A percentile compares a stretch with the other conserved stretches of the same genome.
These are phyloP conservation scores for Monoplex corrugatus DNA, from an alignment of 2,888 invertebrate genomes.

Conservation along the genomic window DNA sequence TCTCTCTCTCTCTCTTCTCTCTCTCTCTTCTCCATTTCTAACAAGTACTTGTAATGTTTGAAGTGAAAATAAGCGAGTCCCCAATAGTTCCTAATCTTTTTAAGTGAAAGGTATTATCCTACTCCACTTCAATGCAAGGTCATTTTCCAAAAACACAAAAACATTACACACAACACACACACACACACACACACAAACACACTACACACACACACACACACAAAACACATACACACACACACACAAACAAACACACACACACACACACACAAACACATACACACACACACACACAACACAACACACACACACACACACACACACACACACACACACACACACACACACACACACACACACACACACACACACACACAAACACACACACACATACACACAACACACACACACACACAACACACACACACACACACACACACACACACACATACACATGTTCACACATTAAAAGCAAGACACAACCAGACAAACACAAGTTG, in stretches of 20 bases:
- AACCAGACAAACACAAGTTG: background rate
- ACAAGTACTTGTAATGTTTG: too few relatives aligned
- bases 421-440: background rate
- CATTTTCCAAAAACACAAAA: too few relatives aligned
- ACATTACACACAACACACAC: too few relatives aligned
- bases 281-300: background rate
- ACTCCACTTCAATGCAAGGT: too few relatives aligned
- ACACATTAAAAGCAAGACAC: too few relatives aligned
- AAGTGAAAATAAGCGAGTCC: too few relatives aligned
- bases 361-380: background rate
- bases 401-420: background rate
- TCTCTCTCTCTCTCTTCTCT: too few relatives aligned
- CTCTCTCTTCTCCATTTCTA: too few relatives aligned
- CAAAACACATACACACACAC: background rate
- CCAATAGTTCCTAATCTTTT: too few relatives aligned
- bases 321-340: background rate
- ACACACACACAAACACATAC: background rate
- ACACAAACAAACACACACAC: background rate
- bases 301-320: too few relatives aligned
- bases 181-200: background rate
- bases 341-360: background rate
- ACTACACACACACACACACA: background rate
- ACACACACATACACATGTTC: background rate
- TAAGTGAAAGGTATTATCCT: too few relatives aligned
- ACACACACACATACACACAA: background rate